Percentiles rank a stretch among this genome's conserved stretches.
Evolutionary conservation across 2,888 invertebrate genomes (phyloP).

Genomic region (Heteromyza rotundicornis): DNA sequence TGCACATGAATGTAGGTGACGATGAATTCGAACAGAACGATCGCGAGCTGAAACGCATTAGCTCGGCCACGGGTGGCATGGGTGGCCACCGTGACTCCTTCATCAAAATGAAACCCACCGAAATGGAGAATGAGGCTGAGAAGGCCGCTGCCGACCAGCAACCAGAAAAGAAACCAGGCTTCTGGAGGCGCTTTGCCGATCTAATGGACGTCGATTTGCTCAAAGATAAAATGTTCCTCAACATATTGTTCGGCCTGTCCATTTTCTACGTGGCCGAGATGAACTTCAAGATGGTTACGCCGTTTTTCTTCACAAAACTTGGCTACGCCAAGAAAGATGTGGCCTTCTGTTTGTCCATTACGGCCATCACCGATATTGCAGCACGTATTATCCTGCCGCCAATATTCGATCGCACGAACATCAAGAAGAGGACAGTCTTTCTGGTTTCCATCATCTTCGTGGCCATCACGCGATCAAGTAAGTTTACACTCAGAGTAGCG

Average conservation of each 20-base stretch:
- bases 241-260: constrained; percentile 74
- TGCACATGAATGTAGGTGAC: constrained; percentile 69
- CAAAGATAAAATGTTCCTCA: constrained; percentile 76
- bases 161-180: constrained; percentile 58
- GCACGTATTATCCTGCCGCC: constrained; percentile 77
- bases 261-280: constrained; percentile 78
- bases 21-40: constrained; percentile 61
- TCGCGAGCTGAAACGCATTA: constrained; percentile 59
- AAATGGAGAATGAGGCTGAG: constrained; percentile 49
- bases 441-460: constrained; percentile 75
- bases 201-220: constrained; percentile 76
- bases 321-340: constrained; percentile 72
- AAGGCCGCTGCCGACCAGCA: constrained; percentile 33
- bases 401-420: constrained; percentile 72
- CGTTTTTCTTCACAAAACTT: constrained; percentile 71
- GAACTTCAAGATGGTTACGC: constrained; percentile 77
- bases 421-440: constrained; percentile 75
- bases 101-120: constrained; percentile 59
- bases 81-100: constrained; percentile 58
- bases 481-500: constrained; percentile 57
- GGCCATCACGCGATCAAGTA: constrained; percentile 76
- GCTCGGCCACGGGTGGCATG: constrained; percentile 53
- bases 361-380: constrained; percentile 76
- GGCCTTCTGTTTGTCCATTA: constrained; percentile 76
- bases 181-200: constrained; percentile 67